These are phyloP conservation scores for Galerucella nymphaeae DNA, from an alignment of 2,888 invertebrate genomes.

Conservation along the genomic window DNA sequence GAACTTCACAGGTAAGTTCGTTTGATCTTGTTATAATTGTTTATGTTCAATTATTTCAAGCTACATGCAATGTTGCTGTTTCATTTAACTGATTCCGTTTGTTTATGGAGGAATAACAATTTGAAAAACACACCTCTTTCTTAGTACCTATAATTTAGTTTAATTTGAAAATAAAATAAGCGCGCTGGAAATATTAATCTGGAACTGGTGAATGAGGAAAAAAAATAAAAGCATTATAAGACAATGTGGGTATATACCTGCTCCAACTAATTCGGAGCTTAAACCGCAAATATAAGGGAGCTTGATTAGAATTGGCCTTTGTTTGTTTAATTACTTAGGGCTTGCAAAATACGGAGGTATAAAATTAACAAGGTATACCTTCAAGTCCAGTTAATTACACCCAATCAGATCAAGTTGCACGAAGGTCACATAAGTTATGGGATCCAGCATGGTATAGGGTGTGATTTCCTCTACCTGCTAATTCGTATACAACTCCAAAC, in stretches of 20 bases:
- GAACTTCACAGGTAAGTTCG: too few relatives aligned
- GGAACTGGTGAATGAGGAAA: not conserved
- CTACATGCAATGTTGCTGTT: too few relatives aligned
- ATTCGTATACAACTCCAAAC: too few relatives aligned
- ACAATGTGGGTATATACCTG: constrained; percentile 1
- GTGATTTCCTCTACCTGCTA: not conserved
- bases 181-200: not conserved
- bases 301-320: constrained; percentile 53
- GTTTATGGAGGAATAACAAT: too few relatives aligned
- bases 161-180: too few relatives aligned
- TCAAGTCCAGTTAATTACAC: constrained; percentile 52
- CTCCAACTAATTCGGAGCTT: constrained; percentile 9
- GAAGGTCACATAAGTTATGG: constrained; percentile 31
- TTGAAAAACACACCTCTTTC: too few relatives aligned
- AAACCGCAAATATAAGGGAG: constrained; percentile 31
- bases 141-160: too few relatives aligned
- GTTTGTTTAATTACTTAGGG: constrained; percentile 54
- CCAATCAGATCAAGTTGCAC: constrained; percentile 48
- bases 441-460: not conserved
- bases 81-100: too few relatives aligned
- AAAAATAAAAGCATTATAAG: constrained; percentile 9
- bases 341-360: constrained; percentile 48
- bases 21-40: too few relatives aligned
- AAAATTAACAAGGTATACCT: constrained; percentile 55
- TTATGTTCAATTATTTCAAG: too few relatives aligned